Evolutionary conservation across 2,888 invertebrate species (phyloP), one percentile per base, ranked within the genome.

Genomic region (Trichopria drosophilae): DNA sequence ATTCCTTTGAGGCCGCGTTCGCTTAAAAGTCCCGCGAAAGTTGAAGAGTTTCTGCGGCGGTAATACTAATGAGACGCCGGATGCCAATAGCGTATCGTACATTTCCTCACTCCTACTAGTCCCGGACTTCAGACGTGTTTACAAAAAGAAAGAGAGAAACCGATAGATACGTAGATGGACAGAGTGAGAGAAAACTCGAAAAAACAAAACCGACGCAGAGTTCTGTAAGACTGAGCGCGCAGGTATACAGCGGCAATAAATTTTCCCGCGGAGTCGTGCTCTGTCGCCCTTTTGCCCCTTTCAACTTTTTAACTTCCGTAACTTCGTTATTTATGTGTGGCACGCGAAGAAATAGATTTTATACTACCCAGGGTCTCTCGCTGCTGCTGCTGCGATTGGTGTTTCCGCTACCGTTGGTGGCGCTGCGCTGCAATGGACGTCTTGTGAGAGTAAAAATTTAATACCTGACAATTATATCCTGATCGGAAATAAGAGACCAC

Each of bases 301-400:
- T 60, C 61, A 50, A 67, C 57, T 68, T 72, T 69, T 65, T 58
- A 71, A 69, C 71, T 71, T 63, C 45, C 55, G 63, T 65, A 71
- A 72, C 68, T 73, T 73, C 65, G 69, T 71, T 73, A 73, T 73
- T 73, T 72, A 73, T 71, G 70, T 66, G 61, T 58, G 60, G 60
- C 65, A 67, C 64, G 64, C 62, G 62, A 57, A 62, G 66, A 65
- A 71, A 72, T 72, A 65, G 70, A 69, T 71, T 71, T 67, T 64
- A 58, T 62, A 56, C 46, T 18, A 43, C 53, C 29, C 10, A 6
- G 31, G 26, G 40, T n/a, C n/a, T n/a, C n/a, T n/a, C n/a, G n/a
- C n/a, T n/a, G n/a, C n/a, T n/a, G n/a, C n/a, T n/a, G n/a, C n/a
- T n/a, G n/a, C n/a, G n/a, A n/a, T n/a, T n/a, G n/a, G n/a, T n/a